Evolutionary conservation across 2,888 invertebrate species (phyloP).

Genomic region (Philaethria dido): DNA sequence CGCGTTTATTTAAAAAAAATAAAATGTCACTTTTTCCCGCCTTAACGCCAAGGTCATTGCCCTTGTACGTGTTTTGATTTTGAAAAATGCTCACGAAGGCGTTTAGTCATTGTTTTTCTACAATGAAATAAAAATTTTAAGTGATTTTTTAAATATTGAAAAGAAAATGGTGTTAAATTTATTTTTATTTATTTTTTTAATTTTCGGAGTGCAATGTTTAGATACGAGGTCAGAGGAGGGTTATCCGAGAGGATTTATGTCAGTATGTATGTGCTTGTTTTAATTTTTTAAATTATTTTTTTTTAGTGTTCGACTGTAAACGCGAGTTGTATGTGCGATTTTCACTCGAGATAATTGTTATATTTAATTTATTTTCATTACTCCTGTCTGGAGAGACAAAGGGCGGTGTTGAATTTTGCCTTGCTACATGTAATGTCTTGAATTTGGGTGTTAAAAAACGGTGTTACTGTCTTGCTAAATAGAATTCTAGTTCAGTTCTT

Average conservation of each 20-base stretch:
- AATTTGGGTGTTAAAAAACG: too few relatives aligned
- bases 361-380: too few relatives aligned
- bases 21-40: constrained; percentile 43
- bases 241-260: constrained; percentile 71
- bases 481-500: too few relatives aligned
- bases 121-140: constrained; percentile 23
- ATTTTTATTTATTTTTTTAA: constrained; percentile 30
- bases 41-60: constrained; percentile 43
- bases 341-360: too few relatives aligned
- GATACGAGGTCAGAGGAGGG: constrained; percentile 60
- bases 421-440: too few relatives aligned
- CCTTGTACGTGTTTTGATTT: constrained; percentile 41
- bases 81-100: constrained; percentile 44
- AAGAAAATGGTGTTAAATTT: constrained; percentile 32
- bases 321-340: too few relatives aligned
- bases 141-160: not conserved
- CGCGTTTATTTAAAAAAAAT: constrained; percentile 24
- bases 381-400: too few relatives aligned
- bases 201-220: constrained; percentile 36
- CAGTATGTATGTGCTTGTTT: constrained; percentile 66
- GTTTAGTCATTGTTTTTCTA: constrained; percentile 29
- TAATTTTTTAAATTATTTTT: not conserved
- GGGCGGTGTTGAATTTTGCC: too few relatives aligned
- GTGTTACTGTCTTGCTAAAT: too few relatives aligned
- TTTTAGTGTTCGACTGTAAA: too few relatives aligned